Percentiles rank a stretch among this genome's conserved stretches.
These are phyloP conservation scores for Silurus meridionalis DNA, from an alignment of 2,113 vertebrate genomes.

Conservation along the genomic window DNA sequence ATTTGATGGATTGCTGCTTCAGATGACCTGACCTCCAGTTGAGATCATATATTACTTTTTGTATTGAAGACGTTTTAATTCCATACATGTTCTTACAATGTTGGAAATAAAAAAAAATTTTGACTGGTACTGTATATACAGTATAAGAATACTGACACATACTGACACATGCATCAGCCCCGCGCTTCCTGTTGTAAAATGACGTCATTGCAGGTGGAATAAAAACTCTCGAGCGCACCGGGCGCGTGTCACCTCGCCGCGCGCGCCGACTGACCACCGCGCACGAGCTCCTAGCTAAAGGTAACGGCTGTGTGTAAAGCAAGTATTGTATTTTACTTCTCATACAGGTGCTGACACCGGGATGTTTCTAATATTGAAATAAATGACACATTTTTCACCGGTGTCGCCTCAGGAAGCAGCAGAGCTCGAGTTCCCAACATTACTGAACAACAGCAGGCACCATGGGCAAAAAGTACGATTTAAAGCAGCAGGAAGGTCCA, in stretches of 20 bases:
- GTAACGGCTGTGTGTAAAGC: background rate
- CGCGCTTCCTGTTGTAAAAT: background rate
- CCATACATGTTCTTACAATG: no score
- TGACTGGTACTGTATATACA: background rate
- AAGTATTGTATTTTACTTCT: background rate
- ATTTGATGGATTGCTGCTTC: no score
- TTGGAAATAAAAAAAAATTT: no score
- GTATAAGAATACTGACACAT: background rate
- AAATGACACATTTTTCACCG: background rate
- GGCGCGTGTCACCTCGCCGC: background rate
- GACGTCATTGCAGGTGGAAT: background rate
- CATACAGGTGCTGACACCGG: background rate
- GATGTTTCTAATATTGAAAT: background rate
- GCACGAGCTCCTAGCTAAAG: background rate
- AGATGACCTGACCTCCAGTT: no score
- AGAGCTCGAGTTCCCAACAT: background rate
- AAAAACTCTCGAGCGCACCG: background rate
- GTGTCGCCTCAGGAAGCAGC: background rate
- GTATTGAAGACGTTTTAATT: no score
- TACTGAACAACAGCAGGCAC: background rate
- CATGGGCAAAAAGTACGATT: constrained; percentile 44
- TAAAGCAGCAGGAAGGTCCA: background rate
- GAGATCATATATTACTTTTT: no score
- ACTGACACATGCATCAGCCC: background rate
- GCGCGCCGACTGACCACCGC: background rate